Evolutionary conservation across 2,888 invertebrate genomes (phyloP), one percentile per base, ranked within the genome.

Genomic region (Caenorhabditis becei): DNA sequence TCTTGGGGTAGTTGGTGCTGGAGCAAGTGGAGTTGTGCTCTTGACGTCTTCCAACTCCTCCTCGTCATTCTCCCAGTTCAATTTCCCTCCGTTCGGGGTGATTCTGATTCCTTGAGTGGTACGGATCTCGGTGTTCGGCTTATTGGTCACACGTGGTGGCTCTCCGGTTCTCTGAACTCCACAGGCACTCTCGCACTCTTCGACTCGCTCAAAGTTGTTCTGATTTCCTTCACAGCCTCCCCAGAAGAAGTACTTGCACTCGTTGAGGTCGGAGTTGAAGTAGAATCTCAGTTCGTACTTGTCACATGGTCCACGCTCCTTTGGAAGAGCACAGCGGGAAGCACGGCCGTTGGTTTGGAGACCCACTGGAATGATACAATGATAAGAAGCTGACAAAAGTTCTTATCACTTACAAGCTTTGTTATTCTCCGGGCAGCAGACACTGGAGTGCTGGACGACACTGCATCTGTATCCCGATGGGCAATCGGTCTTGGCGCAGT

Each of bases 211-310:
- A 75, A 91, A 91, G 70, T 91, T 91, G 83, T 91, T 91, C 7
- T 63, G 83, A 62, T 91, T 91, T 24, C 91, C 90, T 18, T 88
- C 88, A 77, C 91, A 91, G 24, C 91, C 91, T 51, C 91, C 90
- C 86, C 86, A 91, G 87, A 91, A 90, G 87, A 91, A 91, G 78
- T 91, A 90, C 59, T 91, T 89, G 87, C 91, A 91, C 77, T 90
- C 90, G 61, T 86, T 85, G 47, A 83, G 67, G 23, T 85, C 86
- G 16, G 77, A 47, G 70, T 88, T 88, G 86, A 74, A 88, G 82
- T 87, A 88, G 82, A 88, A 88, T 10, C 90, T 82, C 10, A 91
- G 86, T 71, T 91, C 89, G 74, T 90, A 91, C 32, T 88, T 86
- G 70, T 91, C 91, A 70, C 91, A 91, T 7, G 91, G 89, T 66